Evolutionary conservation across 2,888 invertebrate genomes (phyloP), one percentile per base, ranked within the genome.

Genomic region (Aradus depressus): DNA sequence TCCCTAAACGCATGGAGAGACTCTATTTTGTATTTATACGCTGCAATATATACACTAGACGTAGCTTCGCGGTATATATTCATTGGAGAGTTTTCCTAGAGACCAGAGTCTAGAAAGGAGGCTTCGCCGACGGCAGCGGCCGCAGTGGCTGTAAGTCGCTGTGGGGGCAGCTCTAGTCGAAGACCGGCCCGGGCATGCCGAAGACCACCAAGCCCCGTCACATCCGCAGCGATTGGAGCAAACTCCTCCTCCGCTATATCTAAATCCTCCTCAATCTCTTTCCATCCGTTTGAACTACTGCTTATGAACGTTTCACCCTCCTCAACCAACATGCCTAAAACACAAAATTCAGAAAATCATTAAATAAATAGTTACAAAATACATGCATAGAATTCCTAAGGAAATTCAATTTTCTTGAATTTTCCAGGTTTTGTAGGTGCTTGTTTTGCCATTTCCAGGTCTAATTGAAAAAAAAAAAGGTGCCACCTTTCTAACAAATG

Each of bases 261-360:
- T 16, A 54, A 51, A 18, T 50, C 55, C 6, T 45, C 53, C 12
- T 45, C 53, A 14, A 37, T 50, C 22, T 55, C 51, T 65, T 81
- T 80, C 67, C 83, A 83, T n/a, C 82, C 82, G 50, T 78, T 75
- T 55, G 79, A 75, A 26, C 82, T 81, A 54, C 81, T 79, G 59
- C 80, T 80, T 60, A 83, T 80, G 68, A 76, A 83, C 67, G 84
- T 83, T 61, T 83, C 83, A 58, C 81, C 81, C 61, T 78, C 74
- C 26, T 68, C 63, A 8, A 60, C 56, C 12, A 60, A 70, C 64
- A 73, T 71, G 61, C 72, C 75, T 76, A 65, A 19, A 56, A 58
- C 44, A 41, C 18, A 26, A 45, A 39, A 22, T 37, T 21, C n/a
- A 37, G 32, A 23, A n/a, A n/a, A n/a, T n/a, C n/a, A n/a, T n/a